Conservation (phyloP, 2,113 vertebrate species). For the Embiotoca jacksoni region DNA sequence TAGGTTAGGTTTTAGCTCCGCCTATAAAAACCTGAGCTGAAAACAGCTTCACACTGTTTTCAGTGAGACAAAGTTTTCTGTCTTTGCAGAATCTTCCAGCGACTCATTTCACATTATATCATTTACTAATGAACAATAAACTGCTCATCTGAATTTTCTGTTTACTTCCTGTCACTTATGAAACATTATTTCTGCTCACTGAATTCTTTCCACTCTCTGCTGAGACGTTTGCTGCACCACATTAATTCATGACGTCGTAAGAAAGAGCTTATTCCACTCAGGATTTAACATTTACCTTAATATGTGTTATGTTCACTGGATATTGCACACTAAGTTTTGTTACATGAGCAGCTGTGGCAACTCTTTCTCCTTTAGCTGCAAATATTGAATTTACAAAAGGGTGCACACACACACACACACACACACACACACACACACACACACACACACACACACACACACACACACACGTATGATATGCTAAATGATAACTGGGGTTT, state of each 20-base stretch:
- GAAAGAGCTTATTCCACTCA: constrained; percentile 10
- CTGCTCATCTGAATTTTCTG: too few relatives aligned
- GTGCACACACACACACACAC: constrained; percentile 23
- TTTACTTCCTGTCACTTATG: too few relatives aligned
- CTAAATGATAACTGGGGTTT: constrained; percentile 57
- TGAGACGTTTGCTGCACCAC: constrained; percentile 25
- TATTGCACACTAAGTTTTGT: constrained; percentile 21
- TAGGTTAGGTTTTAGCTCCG: too few relatives aligned
- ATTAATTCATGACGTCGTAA: constrained; percentile 7
- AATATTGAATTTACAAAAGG: neutral
- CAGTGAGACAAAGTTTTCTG: too few relatives aligned
- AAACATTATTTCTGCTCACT: too few relatives aligned
- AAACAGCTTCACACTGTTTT: too few relatives aligned
- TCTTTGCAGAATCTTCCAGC: too few relatives aligned
- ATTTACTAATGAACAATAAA: too few relatives aligned
- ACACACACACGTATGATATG: constrained; percentile 18
- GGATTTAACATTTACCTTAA: constrained; percentile 45
- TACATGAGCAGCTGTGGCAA: constrained; percentile 1
- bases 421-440: constrained; percentile 28
- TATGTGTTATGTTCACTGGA: constrained; percentile 40
- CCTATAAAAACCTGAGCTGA: too few relatives aligned
- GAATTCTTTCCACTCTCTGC: neutral
- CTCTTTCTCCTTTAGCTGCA: constrained; percentile 6
- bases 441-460: constrained; percentile 19
- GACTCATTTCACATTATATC: too few relatives aligned